Conservation (phyloP, 2,888 invertebrate genomes). For the Drosophila meridionalis region DNA sequence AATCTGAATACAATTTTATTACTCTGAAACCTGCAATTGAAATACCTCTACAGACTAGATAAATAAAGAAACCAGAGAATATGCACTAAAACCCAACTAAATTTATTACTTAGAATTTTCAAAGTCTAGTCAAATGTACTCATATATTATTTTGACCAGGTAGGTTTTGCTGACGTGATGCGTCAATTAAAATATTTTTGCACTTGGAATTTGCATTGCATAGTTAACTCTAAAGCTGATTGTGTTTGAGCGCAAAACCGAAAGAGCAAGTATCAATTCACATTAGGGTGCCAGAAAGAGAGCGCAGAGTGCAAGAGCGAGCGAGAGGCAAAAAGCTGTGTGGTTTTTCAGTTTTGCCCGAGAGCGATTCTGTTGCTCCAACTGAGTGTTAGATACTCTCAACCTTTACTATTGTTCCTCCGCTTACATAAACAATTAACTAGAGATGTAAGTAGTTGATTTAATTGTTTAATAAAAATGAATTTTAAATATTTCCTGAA, state of each 20-base stretch:
- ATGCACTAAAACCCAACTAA: neutral
- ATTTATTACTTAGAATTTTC: neutral
- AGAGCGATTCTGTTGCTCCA: constrained; percentile 5
- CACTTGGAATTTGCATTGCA: constrained; percentile 66
- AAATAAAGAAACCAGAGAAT: neutral
- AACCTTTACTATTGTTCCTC: constrained; percentile 23
- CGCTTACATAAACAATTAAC: constrained; percentile 31
- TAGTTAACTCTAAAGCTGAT: constrained; percentile 25
- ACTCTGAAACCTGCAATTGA: neutral
- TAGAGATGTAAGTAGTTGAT: constrained; percentile 33
- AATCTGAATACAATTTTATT: neutral
- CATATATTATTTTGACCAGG: neutral
- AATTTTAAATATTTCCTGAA: constrained; percentile 3
- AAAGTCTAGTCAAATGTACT: neutral
- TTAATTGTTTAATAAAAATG: constrained; percentile 34
- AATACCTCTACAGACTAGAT: neutral
- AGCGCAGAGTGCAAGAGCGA: neutral
- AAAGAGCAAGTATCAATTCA: constrained; percentile 66
- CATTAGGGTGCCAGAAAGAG: constrained; percentile 34
- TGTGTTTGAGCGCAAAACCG: constrained; percentile 36
- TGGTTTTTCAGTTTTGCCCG: constrained; percentile 4
- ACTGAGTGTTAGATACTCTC: constrained; percentile 1
- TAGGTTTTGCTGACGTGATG: constrained; percentile 22
- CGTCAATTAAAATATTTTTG: constrained; percentile 47
- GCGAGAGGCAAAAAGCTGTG: constrained; percentile 1